Conservation (phyloP, 1,140 invertebrate species). For the Brachionus manjavacas region DNA sequence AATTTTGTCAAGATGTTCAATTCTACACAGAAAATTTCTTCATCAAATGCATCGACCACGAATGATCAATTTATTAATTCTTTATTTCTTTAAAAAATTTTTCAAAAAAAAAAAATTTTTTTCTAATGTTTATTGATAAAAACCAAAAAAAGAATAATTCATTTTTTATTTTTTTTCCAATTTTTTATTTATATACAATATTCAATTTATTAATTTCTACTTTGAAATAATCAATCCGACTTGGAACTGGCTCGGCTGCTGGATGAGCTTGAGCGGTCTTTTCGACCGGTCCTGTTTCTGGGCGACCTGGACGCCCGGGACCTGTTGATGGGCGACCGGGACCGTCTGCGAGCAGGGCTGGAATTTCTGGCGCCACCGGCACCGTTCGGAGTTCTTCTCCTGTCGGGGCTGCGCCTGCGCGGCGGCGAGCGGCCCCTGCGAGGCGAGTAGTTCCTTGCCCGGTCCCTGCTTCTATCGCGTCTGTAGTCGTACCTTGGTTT, state of each 20-base stretch:
- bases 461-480: not conserved
- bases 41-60: not conserved
- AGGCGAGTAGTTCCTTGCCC: conserved; percentile 25
- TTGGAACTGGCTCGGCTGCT: not conserved
- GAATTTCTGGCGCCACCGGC: not conserved
- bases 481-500: not conserved
- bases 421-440: conserved; percentile 8
- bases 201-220: not conserved
- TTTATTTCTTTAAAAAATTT: no score
- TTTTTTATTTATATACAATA: not conserved
- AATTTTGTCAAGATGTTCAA: not conserved
- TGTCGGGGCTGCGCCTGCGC: not conserved
- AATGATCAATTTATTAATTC: not conserved
- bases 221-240: not conserved
- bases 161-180: not conserved
- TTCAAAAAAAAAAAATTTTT: no score
- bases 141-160: not conserved
- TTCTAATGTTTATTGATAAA: not conserved
- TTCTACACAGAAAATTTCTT: not conserved
- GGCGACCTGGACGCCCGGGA: not conserved
- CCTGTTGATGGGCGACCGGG: not conserved
- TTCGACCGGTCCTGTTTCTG: not conserved
- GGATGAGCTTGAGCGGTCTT: not conserved
- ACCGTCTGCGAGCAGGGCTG: not conserved
- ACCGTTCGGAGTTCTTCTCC: not conserved